Base-by-base conservation (phyloP, 2,797 vertebrate species). In the Muraenolepis orangiensis region DNA sequence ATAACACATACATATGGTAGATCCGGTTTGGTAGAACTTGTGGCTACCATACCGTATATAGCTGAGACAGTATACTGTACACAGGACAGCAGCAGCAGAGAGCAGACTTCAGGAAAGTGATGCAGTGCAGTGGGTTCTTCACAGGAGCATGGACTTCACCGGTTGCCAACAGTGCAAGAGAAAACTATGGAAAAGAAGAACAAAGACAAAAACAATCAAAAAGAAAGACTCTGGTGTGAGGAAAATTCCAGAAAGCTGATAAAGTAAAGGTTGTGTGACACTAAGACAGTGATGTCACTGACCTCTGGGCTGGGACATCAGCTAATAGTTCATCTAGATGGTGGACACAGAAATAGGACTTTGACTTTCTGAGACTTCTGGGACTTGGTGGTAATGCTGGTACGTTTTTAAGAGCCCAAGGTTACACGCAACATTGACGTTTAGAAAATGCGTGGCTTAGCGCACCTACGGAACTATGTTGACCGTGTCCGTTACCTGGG, bases 401-500 rank as follows among this genome's bases (percentile, higher is more conserved):
- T 1, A 38, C 7, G 10, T 23, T n/a, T 23, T n/a, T 57, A 23
- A 57, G n/a, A 23, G 51, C 20, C 6, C 57, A 64, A 26, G 57
- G 57, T 64, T 26, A 64, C 11, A 20, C 23, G 26, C 23, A 26
- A 64, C 11, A 28, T 64, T 64, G 57, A 11, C 57, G 26, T 64
- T 64, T 64, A 64, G 16, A 64, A 26, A 64, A 5, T 10, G 57
- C 57, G 2, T n/a, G 23, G 57, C 57, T 64, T 26, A 13, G n/a
- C 57, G 13, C 20, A 57, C 6, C 20, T n/a, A 23, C 23, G 5
- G 8, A 10, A 38, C 1, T 38, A 38, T 38, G 1, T 10, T 57
- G 6, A 57, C 12, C 42, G 10, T n/a, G 7, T 11, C 29, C 16
- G 28, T 73, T 78, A 89, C 84, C 83, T 84, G 42, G 30, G 73